Percentiles rank a stretch among this genome's conserved stretches.
Evolutionary conservation across 2,797 vertebrate species (phyloP).

Genomic region (Remorina albescens): DNA sequence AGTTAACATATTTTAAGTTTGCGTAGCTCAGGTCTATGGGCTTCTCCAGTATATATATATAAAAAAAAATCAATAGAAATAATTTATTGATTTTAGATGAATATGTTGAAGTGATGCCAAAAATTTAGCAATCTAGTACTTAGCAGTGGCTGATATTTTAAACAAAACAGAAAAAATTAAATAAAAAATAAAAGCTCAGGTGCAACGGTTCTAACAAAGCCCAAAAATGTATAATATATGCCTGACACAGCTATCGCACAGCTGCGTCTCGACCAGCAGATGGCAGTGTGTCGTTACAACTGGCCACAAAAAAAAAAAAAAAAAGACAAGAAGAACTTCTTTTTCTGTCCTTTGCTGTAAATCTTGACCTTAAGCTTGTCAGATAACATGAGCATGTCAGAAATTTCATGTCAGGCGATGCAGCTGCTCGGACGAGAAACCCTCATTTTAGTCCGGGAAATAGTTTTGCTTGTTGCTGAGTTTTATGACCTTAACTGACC

Average conservation of each 20-base stretch:
- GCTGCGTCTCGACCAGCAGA: slow-evolving; percentile 66
- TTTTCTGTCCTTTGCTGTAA: slow-evolving; percentile 24
- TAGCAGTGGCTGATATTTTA: neutral
- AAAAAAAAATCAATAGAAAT: no score
- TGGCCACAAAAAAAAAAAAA: slow-evolving; percentile 4
- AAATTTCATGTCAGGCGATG: neutral
- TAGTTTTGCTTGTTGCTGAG: slow-evolving; percentile 6
- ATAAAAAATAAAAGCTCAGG: neutral
- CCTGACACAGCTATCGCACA: slow-evolving; percentile 39
- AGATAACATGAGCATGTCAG: slow-evolving; percentile 7
- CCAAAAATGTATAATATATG: neutral
- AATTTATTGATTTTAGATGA: neutral
- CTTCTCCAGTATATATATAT: neutral
- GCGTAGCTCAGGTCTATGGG: slow-evolving; percentile 1
- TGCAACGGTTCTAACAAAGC: neutral
- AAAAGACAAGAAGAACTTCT: no score
- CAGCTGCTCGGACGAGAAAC: neutral
- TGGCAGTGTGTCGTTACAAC: slow-evolving; percentile 55
- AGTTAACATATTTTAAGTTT: neutral
- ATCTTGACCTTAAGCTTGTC: slow-evolving; percentile 21
- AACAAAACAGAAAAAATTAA: neutral
- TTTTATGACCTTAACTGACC: slow-evolving; percentile 34
- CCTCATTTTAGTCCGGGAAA: neutral
- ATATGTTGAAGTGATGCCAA: neutral
- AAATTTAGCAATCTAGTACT: neutral